Evolutionary conservation across 2,888 invertebrate species (phyloP).

Genomic region (Mystacides longicornis): DNA sequence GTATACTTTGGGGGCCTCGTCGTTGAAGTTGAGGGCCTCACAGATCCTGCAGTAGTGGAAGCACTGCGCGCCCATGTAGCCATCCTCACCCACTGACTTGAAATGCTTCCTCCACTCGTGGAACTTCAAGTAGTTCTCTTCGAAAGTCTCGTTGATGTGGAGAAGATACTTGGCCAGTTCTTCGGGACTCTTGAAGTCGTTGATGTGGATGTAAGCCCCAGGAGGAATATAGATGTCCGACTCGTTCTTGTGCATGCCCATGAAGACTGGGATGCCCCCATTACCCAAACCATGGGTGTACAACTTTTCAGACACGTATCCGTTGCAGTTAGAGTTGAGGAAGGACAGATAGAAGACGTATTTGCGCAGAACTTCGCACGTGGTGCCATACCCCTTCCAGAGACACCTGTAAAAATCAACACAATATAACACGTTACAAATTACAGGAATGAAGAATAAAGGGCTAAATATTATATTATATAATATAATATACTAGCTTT

Average conservation of each 20-base stretch:
- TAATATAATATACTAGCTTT: no score
- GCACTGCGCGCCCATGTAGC: slow-evolving; percentile 54
- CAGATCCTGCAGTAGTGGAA: slow-evolving; percentile 53
- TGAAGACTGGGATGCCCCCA: slow-evolving; percentile 56
- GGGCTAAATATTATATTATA: no score
- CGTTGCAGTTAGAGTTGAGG: slow-evolving; percentile 61
- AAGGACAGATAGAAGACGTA: slow-evolving; percentile 65
- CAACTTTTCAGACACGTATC: slow-evolving; percentile 64
- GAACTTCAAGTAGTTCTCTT: slow-evolving; percentile 36
- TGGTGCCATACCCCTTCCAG: slow-evolving; percentile 49
- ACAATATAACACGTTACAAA: neutral
- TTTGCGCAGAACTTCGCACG: slow-evolving; percentile 48
- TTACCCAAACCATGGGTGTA: slow-evolving; percentile 59
- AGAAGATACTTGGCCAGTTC: slow-evolving; percentile 48
- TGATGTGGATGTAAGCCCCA: slow-evolving; percentile 53
- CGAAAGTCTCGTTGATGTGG: slow-evolving; percentile 39
- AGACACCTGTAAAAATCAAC: slow-evolving; percentile 48
- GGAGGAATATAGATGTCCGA: slow-evolving; percentile 52
- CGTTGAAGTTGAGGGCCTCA: slow-evolving; percentile 49
- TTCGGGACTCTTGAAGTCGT: slow-evolving; percentile 44
- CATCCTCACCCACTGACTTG: slow-evolving; percentile 56
- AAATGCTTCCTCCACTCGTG: slow-evolving; percentile 56
- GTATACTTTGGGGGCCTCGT: slow-evolving; percentile 35
- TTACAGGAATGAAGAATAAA: no score
- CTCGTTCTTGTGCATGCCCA: slow-evolving; percentile 47